Evolutionary conservation across 2,797 vertebrate genomes (phyloP), one percentile per base, ranked within the genome.

Genomic region (Glossophaga mutica): DNA sequence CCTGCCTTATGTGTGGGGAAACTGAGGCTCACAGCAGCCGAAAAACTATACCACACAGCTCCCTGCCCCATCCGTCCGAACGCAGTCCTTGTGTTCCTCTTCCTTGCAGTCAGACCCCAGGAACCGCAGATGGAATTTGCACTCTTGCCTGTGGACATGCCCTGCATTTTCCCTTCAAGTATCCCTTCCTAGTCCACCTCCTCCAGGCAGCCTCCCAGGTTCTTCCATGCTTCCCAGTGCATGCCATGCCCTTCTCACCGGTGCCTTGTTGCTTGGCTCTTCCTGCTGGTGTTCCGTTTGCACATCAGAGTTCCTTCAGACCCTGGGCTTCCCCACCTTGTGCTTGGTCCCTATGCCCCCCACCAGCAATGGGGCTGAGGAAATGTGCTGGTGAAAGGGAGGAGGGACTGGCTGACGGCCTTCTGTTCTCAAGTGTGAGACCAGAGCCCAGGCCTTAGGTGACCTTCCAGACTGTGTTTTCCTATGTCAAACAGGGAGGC

Each of bases 151-250:
- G 26, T 67, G 39, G 82, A 76, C 84, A 76, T 14, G 15, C 11
- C 18, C 52, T 91, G 22, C 21, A 67, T 44, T 93, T 91, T 86
- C 22, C 70, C 90, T 44, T 67, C 34, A 50, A 68, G 74, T 50
- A 19, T 21, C n/a, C 37, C 52, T 88, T 42, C 70, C 9, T 39
- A 19, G 39, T 83, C 68, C 19, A 2, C 62, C 85, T 97, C 92
- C 76, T 96, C 92, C 95, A 87, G 74, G 95, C 55, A 96, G 94
- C 52, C 90, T 82, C 88, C 91, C n/a, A 16, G 88, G 29, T 76
- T 65, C 68, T 65, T 73, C 42, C 21, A 14, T 29, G 37, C 65
- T 77, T 89, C 37, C 15, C 26, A 83, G 79, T 26, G 37, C 32
- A 44, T 37, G 32, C 22, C 8, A 0, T 44, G 19, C 19, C 19